Conservation (phyloP, 2,888 invertebrate species). For the Aleiodes alternator region DNA sequence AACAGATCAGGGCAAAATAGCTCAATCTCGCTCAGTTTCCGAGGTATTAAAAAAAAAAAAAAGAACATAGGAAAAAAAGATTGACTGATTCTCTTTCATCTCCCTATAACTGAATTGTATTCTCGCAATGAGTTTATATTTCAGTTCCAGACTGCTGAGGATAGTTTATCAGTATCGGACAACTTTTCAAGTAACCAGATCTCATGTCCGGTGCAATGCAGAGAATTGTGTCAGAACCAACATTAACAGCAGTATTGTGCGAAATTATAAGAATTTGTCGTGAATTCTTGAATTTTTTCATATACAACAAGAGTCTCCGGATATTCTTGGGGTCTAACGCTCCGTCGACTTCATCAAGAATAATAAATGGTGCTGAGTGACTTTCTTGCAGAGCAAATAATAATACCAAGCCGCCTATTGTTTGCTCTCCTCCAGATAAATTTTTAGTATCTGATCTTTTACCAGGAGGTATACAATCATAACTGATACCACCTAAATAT, state of each 20-base stretch:
- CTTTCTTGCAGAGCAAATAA: slow-evolving; percentile 93
- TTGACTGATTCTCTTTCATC: too few species aligned
- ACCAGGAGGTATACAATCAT: slow-evolving; percentile 98
- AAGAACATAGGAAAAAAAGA: too few species aligned
- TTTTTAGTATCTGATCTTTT: slow-evolving; percentile 98
- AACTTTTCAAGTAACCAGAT: too few species aligned
- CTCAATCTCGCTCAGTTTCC: too few species aligned
- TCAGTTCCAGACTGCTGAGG: too few species aligned
- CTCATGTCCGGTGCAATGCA: too few species aligned
- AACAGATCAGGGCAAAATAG: too few species aligned
- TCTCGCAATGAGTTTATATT: too few species aligned
- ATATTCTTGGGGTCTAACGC: slow-evolving; percentile 83
- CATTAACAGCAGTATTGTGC: slow-evolving; percentile 5
- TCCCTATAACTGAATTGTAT: too few species aligned
- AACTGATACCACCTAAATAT: slow-evolving; percentile 96
- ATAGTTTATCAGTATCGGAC: too few species aligned
- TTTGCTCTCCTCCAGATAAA: slow-evolving; percentile 98
- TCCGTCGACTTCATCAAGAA: slow-evolving; percentile 98
- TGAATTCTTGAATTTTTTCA: background rate
- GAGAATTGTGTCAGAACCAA: slow-evolving; percentile 4
- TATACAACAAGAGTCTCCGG: slow-evolving; percentile 15
- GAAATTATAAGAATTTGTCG: slow-evolving; percentile 42
- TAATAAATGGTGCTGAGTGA: slow-evolving; percentile 97
- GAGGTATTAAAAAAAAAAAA: too few species aligned
- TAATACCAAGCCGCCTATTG: slow-evolving; percentile 95